Evolutionary conservation across 23 tunicate species (phyloP), one percentile per base, ranked within the genome.

Genomic region (Phallusia fumigata): DNA sequence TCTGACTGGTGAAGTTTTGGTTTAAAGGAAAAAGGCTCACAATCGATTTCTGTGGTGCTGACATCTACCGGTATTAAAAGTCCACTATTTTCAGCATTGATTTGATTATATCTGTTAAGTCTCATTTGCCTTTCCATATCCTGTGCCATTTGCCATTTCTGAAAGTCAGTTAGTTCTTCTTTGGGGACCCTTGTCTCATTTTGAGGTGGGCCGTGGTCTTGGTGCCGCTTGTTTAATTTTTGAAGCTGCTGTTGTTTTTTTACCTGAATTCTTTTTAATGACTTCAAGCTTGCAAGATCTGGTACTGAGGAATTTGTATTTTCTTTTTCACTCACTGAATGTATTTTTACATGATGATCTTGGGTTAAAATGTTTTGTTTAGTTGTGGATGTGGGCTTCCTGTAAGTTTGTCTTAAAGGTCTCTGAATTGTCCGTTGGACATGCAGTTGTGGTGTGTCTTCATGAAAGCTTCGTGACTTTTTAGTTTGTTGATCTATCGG

Each of bases 141-240:
- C 53, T 86, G 91, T 51, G 83, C 88, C 64, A 40, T 40, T 52
- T 92, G 97, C 97, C 97, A 92, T 64, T 87, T 84, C 53, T 92
- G 88, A 76, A 92, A 92, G 53, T 87, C 97, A 40, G 91, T 79
- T 33, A 84, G 34, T 52, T 84, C 79, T 30, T 50, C 32, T 31
- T 35, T 19, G 8, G n/a, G 16, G 0, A 13, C 32, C 5, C 3
- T 32, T 31, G 77, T 36, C 12, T 81, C 73, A n/a, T 35, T 13
- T n/a, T 81, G 36, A 3, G 36, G 33, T 2, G 6, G 15, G 24
- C 18, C 73, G 2, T 80, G 83, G 33, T 31, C 72, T 13, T 31
- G 83, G 21, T 51, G 51, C 21, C 52, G 52, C 51, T 79, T 79
- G 35, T 79, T 79, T 52, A 79, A 31, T 16, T 31, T 47, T 33